Conservation (phyloP, 2,797 vertebrate species). For the Microctenopoma steveboyesi region DNA sequence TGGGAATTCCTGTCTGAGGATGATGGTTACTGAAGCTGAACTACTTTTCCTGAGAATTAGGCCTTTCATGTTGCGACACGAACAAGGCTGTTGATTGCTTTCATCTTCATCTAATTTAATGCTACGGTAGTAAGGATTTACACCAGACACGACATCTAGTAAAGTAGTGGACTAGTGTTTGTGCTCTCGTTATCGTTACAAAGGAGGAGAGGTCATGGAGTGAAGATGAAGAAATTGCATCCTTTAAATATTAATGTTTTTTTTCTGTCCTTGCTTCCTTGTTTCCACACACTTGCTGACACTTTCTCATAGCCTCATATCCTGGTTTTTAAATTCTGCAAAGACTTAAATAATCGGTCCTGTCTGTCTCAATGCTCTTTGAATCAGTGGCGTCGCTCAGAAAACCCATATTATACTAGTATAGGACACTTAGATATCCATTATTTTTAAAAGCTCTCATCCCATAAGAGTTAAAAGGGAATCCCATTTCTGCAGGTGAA, state of each 20-base stretch:
- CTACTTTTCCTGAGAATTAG: slow-evolving; percentile 45
- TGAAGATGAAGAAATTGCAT: background rate
- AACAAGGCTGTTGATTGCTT: slow-evolving; percentile 14
- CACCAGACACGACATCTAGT: background rate
- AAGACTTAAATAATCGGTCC: background rate
- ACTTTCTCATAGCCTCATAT: background rate
- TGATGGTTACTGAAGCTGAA: slow-evolving; percentile 38
- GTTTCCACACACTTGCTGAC: background rate
- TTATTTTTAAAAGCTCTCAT: background rate
- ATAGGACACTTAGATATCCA: background rate
- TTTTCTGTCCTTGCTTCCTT: background rate
- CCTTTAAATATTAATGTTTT: too few relatives aligned
- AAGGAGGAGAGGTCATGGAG: background rate
- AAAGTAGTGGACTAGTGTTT: background rate
- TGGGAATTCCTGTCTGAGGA: slow-evolving; percentile 23
- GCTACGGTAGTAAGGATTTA: slow-evolving; percentile 16
- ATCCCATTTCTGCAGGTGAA: background rate
- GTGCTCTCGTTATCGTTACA: background rate
- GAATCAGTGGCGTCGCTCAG: background rate
- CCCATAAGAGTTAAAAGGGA: background rate
- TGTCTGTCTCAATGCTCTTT: background rate
- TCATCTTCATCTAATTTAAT: slow-evolving; percentile 25
- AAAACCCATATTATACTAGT: slow-evolving; percentile 1
- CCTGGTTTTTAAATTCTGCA: background rate
- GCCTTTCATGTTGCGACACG: slow-evolving; percentile 35